These are phyloP conservation scores for Bovichtus diacanthus DNA, from an alignment of 2,797 vertebrate genomes.

Conservation along the genomic window DNA sequence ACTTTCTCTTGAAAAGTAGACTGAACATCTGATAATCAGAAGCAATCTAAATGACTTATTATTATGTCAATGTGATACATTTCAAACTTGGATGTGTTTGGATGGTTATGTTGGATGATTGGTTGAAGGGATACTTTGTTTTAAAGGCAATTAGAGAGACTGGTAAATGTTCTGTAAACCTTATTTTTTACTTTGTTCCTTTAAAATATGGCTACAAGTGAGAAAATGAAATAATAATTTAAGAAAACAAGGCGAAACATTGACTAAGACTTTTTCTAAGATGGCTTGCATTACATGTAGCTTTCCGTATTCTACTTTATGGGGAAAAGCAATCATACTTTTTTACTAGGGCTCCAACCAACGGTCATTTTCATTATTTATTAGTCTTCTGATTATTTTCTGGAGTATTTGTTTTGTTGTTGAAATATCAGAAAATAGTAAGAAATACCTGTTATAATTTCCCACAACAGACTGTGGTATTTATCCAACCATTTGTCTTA, in stretches of 20 bases:
- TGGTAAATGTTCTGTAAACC: not conserved
- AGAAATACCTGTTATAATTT: not conserved
- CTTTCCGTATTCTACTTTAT: not conserved
- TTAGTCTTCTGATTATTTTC: not conserved
- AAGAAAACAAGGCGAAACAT: no score
- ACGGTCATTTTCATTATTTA: not conserved
- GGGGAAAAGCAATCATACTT: not conserved
- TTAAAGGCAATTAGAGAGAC: not conserved
- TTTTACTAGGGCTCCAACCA: rapidly evolving
- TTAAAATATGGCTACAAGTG: no score
- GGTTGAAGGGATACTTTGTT: rapidly evolving
- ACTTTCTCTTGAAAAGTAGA: not conserved
- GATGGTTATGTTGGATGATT: no score
- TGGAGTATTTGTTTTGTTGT: not conserved
- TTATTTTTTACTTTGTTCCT: no score
- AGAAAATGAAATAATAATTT: no score
- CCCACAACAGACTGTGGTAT: not conserved
- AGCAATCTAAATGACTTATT: no score
- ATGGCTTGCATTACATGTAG: not conserved
- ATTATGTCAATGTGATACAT: not conserved
- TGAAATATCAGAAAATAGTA: not conserved
- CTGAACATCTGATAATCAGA: not conserved
- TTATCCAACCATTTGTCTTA: not conserved
- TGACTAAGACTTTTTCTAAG: no score
- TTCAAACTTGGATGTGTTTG: not conserved